Percentiles rank a stretch among this genome's conserved stretches.
phyloP scores from a whole-genome alignment of 2,797 vertebrate genomes.

The Gymnocypris eckloni region DNA sequence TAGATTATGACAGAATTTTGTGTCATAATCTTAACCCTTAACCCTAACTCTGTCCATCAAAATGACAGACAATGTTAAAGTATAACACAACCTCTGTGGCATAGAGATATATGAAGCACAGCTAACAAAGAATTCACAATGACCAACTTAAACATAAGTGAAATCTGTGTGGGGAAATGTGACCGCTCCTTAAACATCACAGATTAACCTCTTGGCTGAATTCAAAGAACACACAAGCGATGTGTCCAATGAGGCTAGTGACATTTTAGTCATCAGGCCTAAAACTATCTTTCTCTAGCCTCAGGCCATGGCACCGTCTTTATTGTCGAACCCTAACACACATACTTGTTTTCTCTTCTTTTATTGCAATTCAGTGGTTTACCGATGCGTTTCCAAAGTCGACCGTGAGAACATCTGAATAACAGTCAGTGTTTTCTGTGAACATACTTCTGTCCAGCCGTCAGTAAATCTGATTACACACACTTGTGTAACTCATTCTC shows the following conservation, averaged over 20 bases:
- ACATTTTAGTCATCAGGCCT: neutral
- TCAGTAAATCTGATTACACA: conserved; percentile 26
- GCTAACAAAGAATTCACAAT: too few species aligned
- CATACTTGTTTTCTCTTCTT: neutral
- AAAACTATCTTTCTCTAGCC: neutral
- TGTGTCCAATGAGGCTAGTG: neutral
- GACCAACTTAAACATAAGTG: too few species aligned
- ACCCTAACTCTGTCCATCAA: too few species aligned
- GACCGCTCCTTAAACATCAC: neutral
- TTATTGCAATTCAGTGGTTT: conserved; percentile 1
- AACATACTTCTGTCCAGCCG: conserved; percentile 25
- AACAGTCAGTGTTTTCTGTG: conserved; percentile 4
- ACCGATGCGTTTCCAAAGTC: conserved; percentile 1
- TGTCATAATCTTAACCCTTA: too few species aligned
- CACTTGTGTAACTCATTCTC: conserved; percentile 36
- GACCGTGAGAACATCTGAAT: neutral
- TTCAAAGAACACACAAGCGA: neutral
- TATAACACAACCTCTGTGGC: too few species aligned
- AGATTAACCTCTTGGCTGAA: neutral
- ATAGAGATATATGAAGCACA: too few species aligned
- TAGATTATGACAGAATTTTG: too few species aligned
- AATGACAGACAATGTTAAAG: too few species aligned
- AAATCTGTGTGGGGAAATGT: neutral
- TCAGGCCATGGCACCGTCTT: neutral
- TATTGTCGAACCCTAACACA: neutral